Base-by-base conservation (phyloP, 1,140 invertebrate genomes). In the Oncopodura yosiiana region DNA sequence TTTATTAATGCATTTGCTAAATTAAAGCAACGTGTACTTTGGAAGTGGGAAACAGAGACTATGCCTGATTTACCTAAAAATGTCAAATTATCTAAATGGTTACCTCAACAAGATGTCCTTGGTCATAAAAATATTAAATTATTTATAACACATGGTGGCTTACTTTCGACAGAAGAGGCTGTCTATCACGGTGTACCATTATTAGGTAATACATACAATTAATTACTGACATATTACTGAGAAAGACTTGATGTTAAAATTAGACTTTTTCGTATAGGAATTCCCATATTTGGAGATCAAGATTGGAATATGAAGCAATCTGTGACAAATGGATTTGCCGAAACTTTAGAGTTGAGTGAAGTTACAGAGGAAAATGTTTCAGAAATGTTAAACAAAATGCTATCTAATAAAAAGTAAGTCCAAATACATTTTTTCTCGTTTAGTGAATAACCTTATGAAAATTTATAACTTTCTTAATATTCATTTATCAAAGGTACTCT, bases 101-200 rank as follows among this genome's bases (percentile, higher is more conserved):
- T 67, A 5, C 67, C 68, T 11, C 66, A 69, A 44, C 66, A 67
- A 43, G 64, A 66, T 38, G 24, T 53, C 19, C 32, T 54, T 18
- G 72, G 62, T 3, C 73, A 77, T 56, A 62, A 67, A 21, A 71
- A 73, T 27, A 34, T 67, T 2, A 65, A 67, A 54, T 60, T 69
- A 4, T 78, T 78, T 52, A 68, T 78, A 12, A 71, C 71, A 6
- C 77, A 78, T 43, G 75, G 75, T 21, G 76, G 76, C 1, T 53
- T 70, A 5, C 67, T 75, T 52, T 67, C 75, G 11, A 63, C 65
- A 1, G 67, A 66, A 39, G 76, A 78, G 53, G 69, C 72, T 0
- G 56, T 73, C 8, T 68, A 70, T 49, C 66, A 65, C 49, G 73
- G 67, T 2, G 67, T 74, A 6, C 75, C 77, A 2, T 50, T 77